These are phyloP conservation scores for Pocillopora meandrina DNA, from an alignment of 92 coral and sea anemone genomes.

Conservation along the genomic window DNA sequence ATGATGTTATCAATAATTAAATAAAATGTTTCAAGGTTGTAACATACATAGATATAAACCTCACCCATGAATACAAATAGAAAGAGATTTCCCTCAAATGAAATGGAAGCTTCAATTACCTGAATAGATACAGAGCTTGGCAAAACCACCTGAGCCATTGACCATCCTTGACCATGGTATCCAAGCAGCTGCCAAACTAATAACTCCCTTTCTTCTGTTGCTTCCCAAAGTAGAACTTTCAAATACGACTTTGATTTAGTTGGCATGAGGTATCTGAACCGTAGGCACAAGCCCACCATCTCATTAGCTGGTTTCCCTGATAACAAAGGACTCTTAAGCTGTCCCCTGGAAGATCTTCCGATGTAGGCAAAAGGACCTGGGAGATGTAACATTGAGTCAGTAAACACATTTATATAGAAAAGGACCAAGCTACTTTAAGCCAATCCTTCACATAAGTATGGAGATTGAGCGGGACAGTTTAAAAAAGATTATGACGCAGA, in stretches of 20 bases:
- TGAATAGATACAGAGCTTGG: background rate
- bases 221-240: background rate
- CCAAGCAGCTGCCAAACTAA: conserved; percentile 22
- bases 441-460: background rate
- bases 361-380: conserved; percentile 28
- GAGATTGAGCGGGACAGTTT: too few species aligned
- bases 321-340: conserved; percentile 3
- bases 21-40: background rate
- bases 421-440: background rate
- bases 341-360: conserved; percentile 6
- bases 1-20: too few species aligned
- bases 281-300: conserved; percentile 25
- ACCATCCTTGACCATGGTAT: conserved; percentile 33
- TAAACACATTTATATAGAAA: background rate
- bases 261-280: conserved; percentile 26
- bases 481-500: background rate
- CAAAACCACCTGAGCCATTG: conserved; percentile 27
- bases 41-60: too few species aligned
- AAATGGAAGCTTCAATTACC: background rate
- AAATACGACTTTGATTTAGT: conserved; percentile 2
- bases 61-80: too few species aligned
- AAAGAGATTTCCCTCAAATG: background rate
- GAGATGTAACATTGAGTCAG: background rate
- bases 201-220: background rate
- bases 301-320: conserved; percentile 27